Evolutionary conservation across 2,797 vertebrate species (phyloP).

Genomic region (Pteropus rufus): DNA sequence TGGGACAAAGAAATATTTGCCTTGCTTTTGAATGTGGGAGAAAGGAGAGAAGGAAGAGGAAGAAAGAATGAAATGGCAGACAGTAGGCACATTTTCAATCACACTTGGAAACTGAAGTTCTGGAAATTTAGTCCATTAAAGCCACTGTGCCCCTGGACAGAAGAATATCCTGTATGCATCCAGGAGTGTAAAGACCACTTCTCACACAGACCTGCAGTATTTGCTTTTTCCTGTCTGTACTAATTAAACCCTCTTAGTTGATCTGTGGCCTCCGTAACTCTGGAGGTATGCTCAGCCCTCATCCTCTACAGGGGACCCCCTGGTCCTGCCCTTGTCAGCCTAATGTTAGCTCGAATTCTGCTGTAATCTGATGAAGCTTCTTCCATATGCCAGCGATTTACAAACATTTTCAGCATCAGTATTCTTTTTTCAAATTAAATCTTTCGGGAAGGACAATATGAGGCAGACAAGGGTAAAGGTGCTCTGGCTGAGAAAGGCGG

Average conservation of each 20-base stretch:
- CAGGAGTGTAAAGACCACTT: background rate
- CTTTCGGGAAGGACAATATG: background rate
- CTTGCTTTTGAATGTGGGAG: background rate
- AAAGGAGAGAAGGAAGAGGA: background rate
- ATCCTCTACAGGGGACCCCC: background rate
- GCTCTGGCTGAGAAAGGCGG: background rate
- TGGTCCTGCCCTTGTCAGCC: background rate
- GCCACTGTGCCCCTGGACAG: background rate
- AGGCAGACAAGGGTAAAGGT: background rate
- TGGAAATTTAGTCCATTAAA: background rate
- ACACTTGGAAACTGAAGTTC: background rate
- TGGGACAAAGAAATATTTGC: background rate
- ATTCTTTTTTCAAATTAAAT: background rate
- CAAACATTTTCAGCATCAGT: fast-evolving
- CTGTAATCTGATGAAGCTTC: fast-evolving
- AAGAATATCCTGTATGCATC: fast-evolving
- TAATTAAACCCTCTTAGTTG: background rate
- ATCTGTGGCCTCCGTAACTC: background rate
- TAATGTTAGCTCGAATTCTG: background rate
- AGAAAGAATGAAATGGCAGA: background rate
- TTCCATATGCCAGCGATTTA: background rate
- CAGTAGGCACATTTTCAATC: background rate
- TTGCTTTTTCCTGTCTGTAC: background rate
- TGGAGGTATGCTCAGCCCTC: background rate
- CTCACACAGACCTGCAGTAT: too few species aligned